A percentile compares a stretch with the other conserved stretches of the same genome.
phyloP scores from a whole-genome alignment of 2,113 vertebrate genomes.

The Myotis davidii region DNA sequence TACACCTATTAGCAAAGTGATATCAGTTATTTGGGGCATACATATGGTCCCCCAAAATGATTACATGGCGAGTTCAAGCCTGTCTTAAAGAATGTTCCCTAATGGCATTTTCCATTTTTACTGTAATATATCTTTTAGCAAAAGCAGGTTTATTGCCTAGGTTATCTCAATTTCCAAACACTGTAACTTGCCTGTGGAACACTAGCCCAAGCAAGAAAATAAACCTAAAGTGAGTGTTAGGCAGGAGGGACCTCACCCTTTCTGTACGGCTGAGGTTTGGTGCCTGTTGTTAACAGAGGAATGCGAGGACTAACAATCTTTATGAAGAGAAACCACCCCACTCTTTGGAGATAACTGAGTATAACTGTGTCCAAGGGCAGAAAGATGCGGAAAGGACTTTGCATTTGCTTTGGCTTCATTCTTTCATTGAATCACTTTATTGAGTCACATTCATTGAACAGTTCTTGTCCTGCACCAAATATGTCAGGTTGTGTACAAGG shows the following conservation, averaged over 20 bases:
- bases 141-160: slow-evolving; percentile 50
- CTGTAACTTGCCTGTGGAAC: slow-evolving; percentile 4
- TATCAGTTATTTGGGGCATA: neutral
- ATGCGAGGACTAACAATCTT: neutral
- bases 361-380: neutral
- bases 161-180: slow-evolving; percentile 21
- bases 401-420: neutral
- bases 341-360: neutral
- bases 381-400: neutral
- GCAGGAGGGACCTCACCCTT: neutral
- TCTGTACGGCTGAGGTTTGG: neutral
- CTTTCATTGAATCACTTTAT: neutral
- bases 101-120: slow-evolving; percentile 48
- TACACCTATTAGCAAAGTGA: neutral
- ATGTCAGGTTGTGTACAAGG: neutral
- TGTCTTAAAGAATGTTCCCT: slow-evolving; percentile 53
- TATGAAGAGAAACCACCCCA: neutral
- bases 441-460: neutral
- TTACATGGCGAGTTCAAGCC: slow-evolving; percentile 7
- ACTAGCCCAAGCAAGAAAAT: slow-evolving; percentile 39
- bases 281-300: neutral
- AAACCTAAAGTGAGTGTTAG: neutral
- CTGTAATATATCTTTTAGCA: slow-evolving; percentile 16
- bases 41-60: neutral
- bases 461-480: neutral